Base-by-base conservation (phyloP, 2,888 invertebrate species). In the Furcula furcula region DNA sequence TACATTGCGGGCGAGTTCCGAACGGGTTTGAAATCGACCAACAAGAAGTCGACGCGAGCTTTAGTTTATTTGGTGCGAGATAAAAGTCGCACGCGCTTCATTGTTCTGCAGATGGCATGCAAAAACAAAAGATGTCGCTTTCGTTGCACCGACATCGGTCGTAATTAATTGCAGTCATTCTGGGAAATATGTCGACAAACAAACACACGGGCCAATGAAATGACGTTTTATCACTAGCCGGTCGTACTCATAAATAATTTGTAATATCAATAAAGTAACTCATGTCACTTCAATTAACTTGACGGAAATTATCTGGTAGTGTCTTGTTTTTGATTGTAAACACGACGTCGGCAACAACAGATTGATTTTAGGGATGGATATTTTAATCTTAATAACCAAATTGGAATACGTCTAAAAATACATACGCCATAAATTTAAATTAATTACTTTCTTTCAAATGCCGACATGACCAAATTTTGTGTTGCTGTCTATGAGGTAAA, bases 101-200 rank as follows among this genome's bases (percentile, higher is more conserved):
- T 86, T 85, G 84, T 86, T 76, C 79, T 76, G 75, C 70, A 81
- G 83, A 81, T 73, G 76, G 71, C 54, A 69, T 48, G 67, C 65
- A 77, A 82, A 83, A 85, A 83, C 77, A 83, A 82, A 85, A 76
- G 72, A 59, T 40, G 56, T 47, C 51, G 54, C 52, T 39, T 57
- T 57, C 63, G 44, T 47, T 55, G 60, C 60, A 39, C 47, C 19
- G 61, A 69, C 76, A 70, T 76, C 64, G 66, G 64, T 72, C 71
- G 76, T 81, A 82, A 86, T 85, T 86, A 85, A 87, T 87, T 85
- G 76, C 73, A 59, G 61, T 64, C 67, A 61, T 85, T 85, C 84
- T 73, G 70, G 76, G 84, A 85, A 83, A 79, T 76, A 70, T 65
- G 70, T 64, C 60, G 57, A 63, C 69, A 74, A 71, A 77, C 70